Conservation (phyloP, 2,113 vertebrate genomes). For the Pongo abelii region DNA sequence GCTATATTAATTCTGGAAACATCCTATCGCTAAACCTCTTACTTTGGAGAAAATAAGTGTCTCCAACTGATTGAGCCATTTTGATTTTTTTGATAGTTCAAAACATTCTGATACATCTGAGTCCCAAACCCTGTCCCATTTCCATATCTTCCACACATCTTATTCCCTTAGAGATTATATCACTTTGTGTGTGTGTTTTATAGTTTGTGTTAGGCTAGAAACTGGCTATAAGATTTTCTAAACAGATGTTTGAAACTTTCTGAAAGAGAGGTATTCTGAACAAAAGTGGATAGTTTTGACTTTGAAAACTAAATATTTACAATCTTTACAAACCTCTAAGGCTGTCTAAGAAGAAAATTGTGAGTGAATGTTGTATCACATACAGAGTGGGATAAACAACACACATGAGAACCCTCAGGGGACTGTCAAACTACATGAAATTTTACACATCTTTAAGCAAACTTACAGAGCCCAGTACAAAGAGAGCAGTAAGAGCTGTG, state of each 20-base stretch:
- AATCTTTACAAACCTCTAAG: constrained; percentile 61
- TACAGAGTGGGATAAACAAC: constrained; percentile 58
- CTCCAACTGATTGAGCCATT: background rate
- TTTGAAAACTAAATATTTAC: constrained; percentile 77
- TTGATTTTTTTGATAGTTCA: background rate
- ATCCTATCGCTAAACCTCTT: background rate
- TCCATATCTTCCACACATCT: background rate
- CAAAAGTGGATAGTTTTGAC: constrained; percentile 45
- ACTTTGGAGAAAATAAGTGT: background rate
- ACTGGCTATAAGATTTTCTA: constrained; percentile 53
- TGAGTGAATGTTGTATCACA: constrained; percentile 54
- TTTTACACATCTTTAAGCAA: constrained; percentile 36
- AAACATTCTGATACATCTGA: constrained; percentile 45
- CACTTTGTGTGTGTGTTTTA: constrained; percentile 15
- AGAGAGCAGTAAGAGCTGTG: background rate
- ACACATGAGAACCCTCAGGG: background rate
- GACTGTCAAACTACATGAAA: constrained; percentile 44
- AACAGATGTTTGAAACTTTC: constrained; percentile 74
- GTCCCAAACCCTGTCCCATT: background rate
- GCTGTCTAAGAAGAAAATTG: constrained; percentile 64
- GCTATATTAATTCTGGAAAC: background rate
- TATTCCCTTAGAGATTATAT: constrained; percentile 12
- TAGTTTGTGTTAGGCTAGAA: constrained; percentile 60
- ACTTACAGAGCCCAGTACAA: background rate
- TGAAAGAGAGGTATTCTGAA: constrained; percentile 56